phyloP scores from a whole-genome alignment of 2,888 invertebrate genomes.

The Patella depressa region DNA sequence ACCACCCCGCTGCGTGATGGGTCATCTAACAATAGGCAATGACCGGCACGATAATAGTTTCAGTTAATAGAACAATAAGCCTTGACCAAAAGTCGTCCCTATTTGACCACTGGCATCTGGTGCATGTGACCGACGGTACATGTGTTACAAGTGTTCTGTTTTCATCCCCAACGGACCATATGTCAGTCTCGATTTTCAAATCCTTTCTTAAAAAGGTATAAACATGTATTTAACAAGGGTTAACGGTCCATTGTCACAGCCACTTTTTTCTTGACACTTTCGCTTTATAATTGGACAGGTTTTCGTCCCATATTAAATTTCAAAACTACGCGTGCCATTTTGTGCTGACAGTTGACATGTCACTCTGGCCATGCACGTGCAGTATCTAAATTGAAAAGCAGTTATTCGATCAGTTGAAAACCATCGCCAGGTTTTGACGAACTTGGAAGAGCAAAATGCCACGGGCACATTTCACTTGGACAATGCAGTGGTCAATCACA shows the following conservation, averaged over 20 bases:
- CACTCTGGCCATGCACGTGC: neutral
- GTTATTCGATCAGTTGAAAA: neutral
- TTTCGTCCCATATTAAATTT: neutral
- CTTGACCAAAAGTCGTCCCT: conserved; percentile 1
- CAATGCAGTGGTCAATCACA: conserved; percentile 8
- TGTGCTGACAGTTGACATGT: conserved; percentile 1
- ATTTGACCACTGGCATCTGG: neutral
- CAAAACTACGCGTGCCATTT: conserved; percentile 7
- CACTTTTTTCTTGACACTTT: neutral
- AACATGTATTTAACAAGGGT: neutral
- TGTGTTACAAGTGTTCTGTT: neutral
- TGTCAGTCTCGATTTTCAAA: neutral
- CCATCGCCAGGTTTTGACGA: conserved; percentile 2
- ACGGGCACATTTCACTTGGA: neutral
- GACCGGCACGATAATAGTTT: neutral
- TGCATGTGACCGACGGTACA: neutral
- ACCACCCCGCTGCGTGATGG: neutral
- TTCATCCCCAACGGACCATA: neutral
- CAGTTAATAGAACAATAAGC: neutral
- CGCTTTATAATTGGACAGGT: neutral
- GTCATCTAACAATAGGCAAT: conserved; percentile 1
- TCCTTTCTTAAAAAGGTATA: neutral
- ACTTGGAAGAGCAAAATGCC: conserved; percentile 7
- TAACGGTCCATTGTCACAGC: neutral
- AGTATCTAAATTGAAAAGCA: neutral